phyloP scores from a whole-genome alignment of 2,113 vertebrate species.

The Calidris pygmaea region DNA sequence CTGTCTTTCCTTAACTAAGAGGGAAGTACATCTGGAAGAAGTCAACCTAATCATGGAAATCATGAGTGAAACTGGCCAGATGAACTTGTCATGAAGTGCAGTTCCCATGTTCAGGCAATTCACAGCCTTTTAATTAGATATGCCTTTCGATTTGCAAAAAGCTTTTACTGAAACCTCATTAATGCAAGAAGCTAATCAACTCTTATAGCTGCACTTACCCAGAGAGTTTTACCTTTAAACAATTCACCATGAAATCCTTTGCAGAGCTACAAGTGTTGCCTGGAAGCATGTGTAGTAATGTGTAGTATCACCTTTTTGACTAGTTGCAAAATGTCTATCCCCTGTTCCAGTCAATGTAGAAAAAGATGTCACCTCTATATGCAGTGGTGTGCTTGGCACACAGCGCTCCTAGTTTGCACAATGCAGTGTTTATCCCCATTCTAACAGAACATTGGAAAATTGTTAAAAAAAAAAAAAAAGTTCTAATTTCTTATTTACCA shows the following conservation, averaged over 20 bases:
- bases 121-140: conserved; percentile 13
- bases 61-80: conserved; percentile 1
- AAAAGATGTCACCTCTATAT: not conserved
- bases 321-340: not conserved
- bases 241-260: not conserved
- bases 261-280: not conserved
- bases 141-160: conserved; percentile 16
- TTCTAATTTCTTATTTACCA: not conserved
- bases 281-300: not conserved
- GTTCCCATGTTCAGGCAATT: not conserved
- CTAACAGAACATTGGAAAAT: not conserved
- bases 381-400: not conserved
- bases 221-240: conserved; percentile 27
- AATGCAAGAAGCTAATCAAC: conserved; percentile 29
- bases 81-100: not conserved
- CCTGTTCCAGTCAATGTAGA: not conserved
- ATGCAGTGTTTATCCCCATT: not conserved
- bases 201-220: not conserved
- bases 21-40: conserved; percentile 9
- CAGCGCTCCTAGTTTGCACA: not conserved
- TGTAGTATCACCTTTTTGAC: not conserved
- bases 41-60: not conserved
- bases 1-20: not conserved
- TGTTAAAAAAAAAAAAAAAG: not conserved
- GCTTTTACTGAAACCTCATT: conserved; percentile 37